These are phyloP conservation scores for Lophotriccus pileatus DNA, from an alignment of 2,797 vertebrate species.

Conservation along the genomic window DNA sequence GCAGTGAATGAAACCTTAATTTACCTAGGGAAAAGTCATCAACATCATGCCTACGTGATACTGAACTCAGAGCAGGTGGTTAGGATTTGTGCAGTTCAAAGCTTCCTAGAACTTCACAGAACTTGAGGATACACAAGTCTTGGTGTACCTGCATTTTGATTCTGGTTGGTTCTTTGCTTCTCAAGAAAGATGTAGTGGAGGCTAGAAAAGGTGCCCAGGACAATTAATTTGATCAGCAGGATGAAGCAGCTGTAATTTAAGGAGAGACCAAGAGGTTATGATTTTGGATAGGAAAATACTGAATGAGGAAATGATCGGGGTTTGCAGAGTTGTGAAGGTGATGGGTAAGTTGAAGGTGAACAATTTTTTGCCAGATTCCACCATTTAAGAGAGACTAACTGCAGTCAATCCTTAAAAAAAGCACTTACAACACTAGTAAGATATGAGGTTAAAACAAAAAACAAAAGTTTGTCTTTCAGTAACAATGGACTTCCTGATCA, in stretches of 20 bases:
- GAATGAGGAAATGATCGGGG: not conserved
- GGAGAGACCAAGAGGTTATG: not conserved
- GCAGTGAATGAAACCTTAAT: not conserved
- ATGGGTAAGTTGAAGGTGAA: not conserved
- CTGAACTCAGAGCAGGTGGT: not conserved
- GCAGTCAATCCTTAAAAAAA: not conserved
- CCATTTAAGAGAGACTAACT: not conserved
- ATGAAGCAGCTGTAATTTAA: not conserved
- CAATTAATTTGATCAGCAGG: not conserved
- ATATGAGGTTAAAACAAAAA: not conserved
- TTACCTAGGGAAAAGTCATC: not conserved
- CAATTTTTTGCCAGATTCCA: not conserved
- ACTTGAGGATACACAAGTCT: not conserved
- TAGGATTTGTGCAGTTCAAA: not conserved
- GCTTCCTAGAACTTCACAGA: not conserved
- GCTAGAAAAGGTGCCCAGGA: not conserved
- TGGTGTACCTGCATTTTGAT: not conserved
- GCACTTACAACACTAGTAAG: not conserved
- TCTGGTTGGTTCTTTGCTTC: not conserved
- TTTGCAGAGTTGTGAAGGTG: not conserved
- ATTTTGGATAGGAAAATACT: not conserved
- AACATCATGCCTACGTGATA: not conserved
- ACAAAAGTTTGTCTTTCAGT: not conserved
- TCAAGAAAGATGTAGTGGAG: not conserved
- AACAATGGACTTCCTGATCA: not conserved